Base-by-base conservation (phyloP, 2,797 vertebrate genomes). In the Pelodytes ibericus region DNA sequence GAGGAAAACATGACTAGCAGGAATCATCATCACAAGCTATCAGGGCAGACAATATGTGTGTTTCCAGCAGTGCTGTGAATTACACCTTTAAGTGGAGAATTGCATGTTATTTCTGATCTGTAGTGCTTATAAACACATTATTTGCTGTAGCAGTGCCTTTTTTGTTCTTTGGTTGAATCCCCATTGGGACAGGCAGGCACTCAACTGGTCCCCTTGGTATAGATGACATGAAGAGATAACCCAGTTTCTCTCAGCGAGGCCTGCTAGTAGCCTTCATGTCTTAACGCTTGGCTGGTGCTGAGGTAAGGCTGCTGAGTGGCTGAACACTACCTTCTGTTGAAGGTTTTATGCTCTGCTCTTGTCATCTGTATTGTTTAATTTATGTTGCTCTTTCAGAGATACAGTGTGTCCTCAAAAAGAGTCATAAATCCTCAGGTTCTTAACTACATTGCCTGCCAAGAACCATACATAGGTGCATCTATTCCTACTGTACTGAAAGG, bases 281-380 rank as follows among this genome's bases (percentile, higher is more conserved):
- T 44, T 49, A 47, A 73, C 47, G 64, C 25, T 27, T 68, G 63
- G 58, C 31, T 79, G 67, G 33, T 67, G 16, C 49, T 58, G 71
- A 78, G 69, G 62, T 77, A 71, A 44, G 16, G n/a, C 25, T 47
- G 75, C 15, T 36, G 39, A 62, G 31, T 56, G 69, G 13, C 62
- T 72, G 57, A 59, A 68, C 44, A 68, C 30, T 68, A 73, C 71
- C 77, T 69, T 65, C 71, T 57, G 59, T 33, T 79, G 44, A 66
- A 74, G 71, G 63, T 49, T 62, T 73, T 61, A 56, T 60, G 47
- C 59, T 63, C 20, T 69, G 64, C 24, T 68, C 63, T 62, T 72
- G 41, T 78, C 76, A 79, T 73, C 70, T 47, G n/a, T 73, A n/a
- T 73, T 79, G 71, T 62, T 72, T 73, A 78, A 79, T 79, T 74